Conservation (phyloP, 1,140 invertebrate species). For the Drosophila bipectinata region DNA sequence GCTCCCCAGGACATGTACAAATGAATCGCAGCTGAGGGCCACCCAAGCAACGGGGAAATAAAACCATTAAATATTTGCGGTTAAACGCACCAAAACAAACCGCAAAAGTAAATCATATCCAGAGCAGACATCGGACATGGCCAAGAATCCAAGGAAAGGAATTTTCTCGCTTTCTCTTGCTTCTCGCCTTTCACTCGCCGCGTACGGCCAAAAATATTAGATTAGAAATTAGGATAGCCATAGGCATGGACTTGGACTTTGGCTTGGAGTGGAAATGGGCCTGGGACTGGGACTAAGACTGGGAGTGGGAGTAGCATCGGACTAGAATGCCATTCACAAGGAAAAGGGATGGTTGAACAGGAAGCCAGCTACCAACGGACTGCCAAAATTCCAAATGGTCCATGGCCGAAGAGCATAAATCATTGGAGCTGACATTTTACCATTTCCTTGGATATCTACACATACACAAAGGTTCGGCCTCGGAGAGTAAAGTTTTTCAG, state of each 20-base stretch:
- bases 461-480: slow-evolving; percentile 14
- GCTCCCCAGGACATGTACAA: slow-evolving; percentile 55
- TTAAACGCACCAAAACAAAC: slow-evolving; percentile 82
- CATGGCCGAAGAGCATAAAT: slow-evolving; percentile 77
- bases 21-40: slow-evolving; percentile 78
- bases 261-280: slow-evolving; percentile 3
- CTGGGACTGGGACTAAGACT: not conserved
- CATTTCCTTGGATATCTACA: slow-evolving; percentile 77
- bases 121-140: slow-evolving; percentile 68
- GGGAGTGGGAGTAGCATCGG: slow-evolving; percentile 51
- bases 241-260: slow-evolving; percentile 38
- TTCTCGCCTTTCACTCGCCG: slow-evolving; percentile 7
- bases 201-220: slow-evolving; percentile 76
- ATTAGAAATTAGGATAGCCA: slow-evolving; percentile 80
- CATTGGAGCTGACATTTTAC: slow-evolving; percentile 81
- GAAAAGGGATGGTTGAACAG: slow-evolving; percentile 12
- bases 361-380: slow-evolving; percentile 50
- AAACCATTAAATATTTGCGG: slow-evolving; percentile 83
- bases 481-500: slow-evolving; percentile 12
- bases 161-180: slow-evolving; percentile 30
- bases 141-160: slow-evolving; percentile 51
- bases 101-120: slow-evolving; percentile 80
- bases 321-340: slow-evolving; percentile 64
- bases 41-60: slow-evolving; percentile 53
- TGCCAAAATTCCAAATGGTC: slow-evolving; percentile 74